Base-by-base conservation (phyloP, 1,140 invertebrate species). In the Drosophila ambigua region DNA sequence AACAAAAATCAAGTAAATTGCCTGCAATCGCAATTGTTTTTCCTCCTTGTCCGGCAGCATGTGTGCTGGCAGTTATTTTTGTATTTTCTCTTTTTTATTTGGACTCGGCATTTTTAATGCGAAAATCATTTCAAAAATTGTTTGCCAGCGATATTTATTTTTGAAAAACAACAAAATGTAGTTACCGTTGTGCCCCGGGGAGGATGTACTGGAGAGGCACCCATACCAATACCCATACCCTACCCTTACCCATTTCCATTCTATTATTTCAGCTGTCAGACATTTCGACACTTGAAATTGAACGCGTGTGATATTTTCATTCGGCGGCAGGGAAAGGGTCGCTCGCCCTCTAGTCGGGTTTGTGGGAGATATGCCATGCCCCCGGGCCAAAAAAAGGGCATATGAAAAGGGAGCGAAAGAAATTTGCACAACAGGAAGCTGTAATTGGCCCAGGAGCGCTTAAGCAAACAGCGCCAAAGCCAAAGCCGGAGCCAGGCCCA, bases 211-310 rank as follows among this genome's bases (percentile, higher is more conserved):
- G 35, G 11, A 39, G 35, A 39, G 4, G 35, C 35, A 39, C 11
- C 35, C 35, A 16, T 16, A 5, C 26, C 26, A 4, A 6, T 26
- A 26, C 16, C 16, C 16, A 1, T 16, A 16, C 35, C 35, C 4
- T 28, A 2, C 26, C 26, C 26, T 49, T 67, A 71, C 59, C 62
- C 74, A 58, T 81, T 75, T 81, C 63, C 72, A 55, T 65, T 67
- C 48, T 85, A 81, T 88, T 88, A 88, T 88, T 87, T 89, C 83
- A 88, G 83, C 84, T 88, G 79, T 79, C 84, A 77, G 60, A 81
- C 52, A 64, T 87, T 87, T 87, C 79, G 84, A 77, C 83, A 87
- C 83, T 88, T 89, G 61, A 88, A 89, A 83, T 83, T 83, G 76
- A 87, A 83, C 83, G 72, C 65, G 58, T 73, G 64, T 80, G 73